phyloP scores from a whole-genome alignment of 2,888 invertebrate genomes.

The Dasysyrphus albostriatus region DNA sequence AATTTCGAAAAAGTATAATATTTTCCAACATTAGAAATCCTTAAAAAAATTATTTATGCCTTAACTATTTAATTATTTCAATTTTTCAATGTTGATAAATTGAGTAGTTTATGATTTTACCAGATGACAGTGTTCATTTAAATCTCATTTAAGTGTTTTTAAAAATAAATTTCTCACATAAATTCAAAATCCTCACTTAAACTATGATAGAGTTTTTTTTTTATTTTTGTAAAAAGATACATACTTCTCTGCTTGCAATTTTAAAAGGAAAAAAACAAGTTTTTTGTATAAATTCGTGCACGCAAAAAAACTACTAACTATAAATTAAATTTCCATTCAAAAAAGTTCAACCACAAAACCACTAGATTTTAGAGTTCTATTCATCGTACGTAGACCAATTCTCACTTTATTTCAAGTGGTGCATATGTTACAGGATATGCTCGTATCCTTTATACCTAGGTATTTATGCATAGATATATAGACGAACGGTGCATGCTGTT shows the following conservation, averaged over 20 bases:
- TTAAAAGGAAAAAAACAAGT: not conserved
- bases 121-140: too few relatives aligned
- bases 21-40: too few relatives aligned
- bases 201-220: not conserved
- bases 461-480: not conserved
- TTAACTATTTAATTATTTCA: too few relatives aligned
- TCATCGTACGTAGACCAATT: constrained; percentile 7
- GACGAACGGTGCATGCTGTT: constrained; percentile 20
- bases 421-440: constrained; percentile 21
- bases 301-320: not conserved
- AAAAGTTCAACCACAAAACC: constrained; percentile 29
- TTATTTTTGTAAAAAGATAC: too few relatives aligned
- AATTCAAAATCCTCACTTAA: not conserved
- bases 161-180: not conserved
- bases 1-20: too few relatives aligned
- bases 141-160: not conserved
- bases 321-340: constrained; percentile 18
- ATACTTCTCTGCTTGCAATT: not conserved
- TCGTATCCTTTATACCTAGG: not conserved
- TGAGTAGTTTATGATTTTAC: too few relatives aligned
- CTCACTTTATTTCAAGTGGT: not conserved
- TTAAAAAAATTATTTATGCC: too few relatives aligned
- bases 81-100: too few relatives aligned
- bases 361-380: constrained; percentile 21
- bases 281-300: not conserved